Conservation (phyloP, 2,797 vertebrate genomes). For the Falco peregrinus region DNA sequence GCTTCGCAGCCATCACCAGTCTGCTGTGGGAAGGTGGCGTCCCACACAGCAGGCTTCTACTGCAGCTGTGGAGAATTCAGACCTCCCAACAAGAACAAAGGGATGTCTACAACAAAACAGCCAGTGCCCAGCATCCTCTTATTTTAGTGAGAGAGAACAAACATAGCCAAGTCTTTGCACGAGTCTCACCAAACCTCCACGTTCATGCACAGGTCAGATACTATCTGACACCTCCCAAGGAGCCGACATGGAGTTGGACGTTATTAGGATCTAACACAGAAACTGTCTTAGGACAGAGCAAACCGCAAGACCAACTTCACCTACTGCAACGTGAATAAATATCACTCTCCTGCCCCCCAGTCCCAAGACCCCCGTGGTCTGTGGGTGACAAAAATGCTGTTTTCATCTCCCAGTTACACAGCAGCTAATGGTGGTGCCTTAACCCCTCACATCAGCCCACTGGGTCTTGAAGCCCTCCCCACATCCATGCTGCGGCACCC, state of each 20-base stretch:
- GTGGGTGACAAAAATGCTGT: background rate
- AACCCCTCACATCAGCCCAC: accelerated
- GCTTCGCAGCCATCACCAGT: background rate
- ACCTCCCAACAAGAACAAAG: background rate
- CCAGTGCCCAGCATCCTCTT: accelerated
- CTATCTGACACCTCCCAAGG: background rate
- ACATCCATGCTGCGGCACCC: background rate
- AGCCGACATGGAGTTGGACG: accelerated
- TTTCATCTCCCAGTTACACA: background rate
- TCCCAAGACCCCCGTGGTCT: background rate
- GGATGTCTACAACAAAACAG: background rate
- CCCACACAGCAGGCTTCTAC: background rate
- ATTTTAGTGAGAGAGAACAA: background rate
- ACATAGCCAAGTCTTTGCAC: accelerated
- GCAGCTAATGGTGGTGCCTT: background rate
- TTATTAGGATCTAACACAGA: background rate
- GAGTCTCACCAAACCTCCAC: background rate
- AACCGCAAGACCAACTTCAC: background rate
- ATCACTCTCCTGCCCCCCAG: too few species aligned
- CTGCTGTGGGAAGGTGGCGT: background rate
- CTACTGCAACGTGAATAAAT: background rate
- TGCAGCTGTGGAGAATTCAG: background rate
- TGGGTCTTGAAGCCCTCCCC: background rate
- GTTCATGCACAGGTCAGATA: accelerated
- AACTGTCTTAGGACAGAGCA: background rate